Evolutionary conservation across 1,140 invertebrate genomes (phyloP).

Genomic region (Eupristina koningsbergeri): DNA sequence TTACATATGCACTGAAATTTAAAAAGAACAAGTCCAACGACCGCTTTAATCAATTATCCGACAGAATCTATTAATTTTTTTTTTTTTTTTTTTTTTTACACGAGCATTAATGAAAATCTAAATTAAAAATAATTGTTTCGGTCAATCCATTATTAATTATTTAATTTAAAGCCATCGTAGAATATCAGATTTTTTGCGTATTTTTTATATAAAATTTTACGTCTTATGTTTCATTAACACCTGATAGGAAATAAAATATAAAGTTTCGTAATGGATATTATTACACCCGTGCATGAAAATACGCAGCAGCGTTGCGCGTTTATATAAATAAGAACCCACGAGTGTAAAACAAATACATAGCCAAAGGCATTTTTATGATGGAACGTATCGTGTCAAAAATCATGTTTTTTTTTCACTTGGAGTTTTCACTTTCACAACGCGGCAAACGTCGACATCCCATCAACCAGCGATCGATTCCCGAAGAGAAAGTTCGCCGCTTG

Average conservation of each 20-base stretch:
- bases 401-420: background rate
- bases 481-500: background rate
- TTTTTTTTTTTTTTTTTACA: background rate
- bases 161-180: no score
- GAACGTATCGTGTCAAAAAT: background rate
- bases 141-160: no score
- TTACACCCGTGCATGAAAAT: background rate
- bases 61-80: background rate
- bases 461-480: background rate
- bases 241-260: no score
- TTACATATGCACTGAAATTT: conserved; percentile 7
- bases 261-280: background rate
- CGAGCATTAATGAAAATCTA: background rate
- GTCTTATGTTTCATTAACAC: no score
- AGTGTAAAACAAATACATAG: background rate
- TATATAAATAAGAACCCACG: background rate
- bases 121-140: background rate
- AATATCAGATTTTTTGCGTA: no score
- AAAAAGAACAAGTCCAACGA: background rate
- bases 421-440: background rate
- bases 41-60: background rate
- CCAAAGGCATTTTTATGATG: background rate
- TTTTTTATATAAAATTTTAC: no score
- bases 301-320: background rate
- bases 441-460: no score